A percentile compares a stretch with the other conserved stretches of the same genome.
These are phyloP conservation scores for Fukomys damarensis DNA, from an alignment of 2,113 vertebrate species.

Conservation along the genomic window DNA sequence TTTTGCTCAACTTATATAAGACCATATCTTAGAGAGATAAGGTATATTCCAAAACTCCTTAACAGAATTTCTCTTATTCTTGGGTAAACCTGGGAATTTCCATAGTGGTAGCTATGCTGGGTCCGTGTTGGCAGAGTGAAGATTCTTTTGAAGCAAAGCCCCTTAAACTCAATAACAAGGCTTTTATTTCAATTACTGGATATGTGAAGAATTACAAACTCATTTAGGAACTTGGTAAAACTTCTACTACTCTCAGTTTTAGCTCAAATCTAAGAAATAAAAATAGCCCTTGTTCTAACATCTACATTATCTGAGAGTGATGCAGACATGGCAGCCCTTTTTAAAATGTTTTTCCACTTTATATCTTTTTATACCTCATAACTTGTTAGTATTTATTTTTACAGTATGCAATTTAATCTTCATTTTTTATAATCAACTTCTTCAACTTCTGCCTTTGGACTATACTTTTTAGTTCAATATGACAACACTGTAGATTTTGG, in stretches of 20 bases:
- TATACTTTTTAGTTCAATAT: neutral
- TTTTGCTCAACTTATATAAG: neutral
- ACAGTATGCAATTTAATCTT: neutral
- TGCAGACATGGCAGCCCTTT: neutral
- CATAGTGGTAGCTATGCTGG: neutral
- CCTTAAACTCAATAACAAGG: neutral
- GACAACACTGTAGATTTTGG: neutral
- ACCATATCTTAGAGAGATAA: neutral
- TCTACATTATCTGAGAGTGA: neutral
- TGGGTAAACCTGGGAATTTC: neutral
- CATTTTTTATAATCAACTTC: neutral
- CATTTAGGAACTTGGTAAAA: neutral
- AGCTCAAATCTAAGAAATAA: neutral
- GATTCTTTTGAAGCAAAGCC: neutral
- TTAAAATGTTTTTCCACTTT: neutral
- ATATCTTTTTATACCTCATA: neutral
- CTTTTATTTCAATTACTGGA: neutral
- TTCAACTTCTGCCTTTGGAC: neutral
- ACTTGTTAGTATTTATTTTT: neutral
- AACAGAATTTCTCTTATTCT: neutral
- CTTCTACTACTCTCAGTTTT: neutral
- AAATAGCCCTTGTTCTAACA: neutral
- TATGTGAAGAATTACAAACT: neutral
- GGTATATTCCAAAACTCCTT: rapidly evolving
- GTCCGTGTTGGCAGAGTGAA: neutral